Evolutionary conservation across 2,888 invertebrate species (phyloP), one percentile per base, ranked within the genome.

Genomic region (Melinaea menophilus): DNA sequence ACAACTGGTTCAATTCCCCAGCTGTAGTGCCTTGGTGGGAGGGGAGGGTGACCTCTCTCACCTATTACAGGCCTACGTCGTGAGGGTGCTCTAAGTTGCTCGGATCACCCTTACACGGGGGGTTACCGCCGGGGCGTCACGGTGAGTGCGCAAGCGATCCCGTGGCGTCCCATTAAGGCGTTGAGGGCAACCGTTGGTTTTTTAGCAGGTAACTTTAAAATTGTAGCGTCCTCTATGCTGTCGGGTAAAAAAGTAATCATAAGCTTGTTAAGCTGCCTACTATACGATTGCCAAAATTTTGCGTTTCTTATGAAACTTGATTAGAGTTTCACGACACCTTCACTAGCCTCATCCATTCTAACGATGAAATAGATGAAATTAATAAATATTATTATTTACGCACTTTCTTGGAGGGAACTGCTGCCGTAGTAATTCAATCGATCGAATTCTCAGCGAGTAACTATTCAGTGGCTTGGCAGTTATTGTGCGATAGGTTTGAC

Each of bases 241-340:
- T 22, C 22, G 22, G 22, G 22, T 22, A 22, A 22, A 22, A 22
- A 22, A 22, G 22, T 22, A 22, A 66, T 55, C 58, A 58, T 12
- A n/a, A 22, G 3, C 22, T 54, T 37, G 51, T 54, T 31, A 57
- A 62, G 45, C 5, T 33, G 4, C 47, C 54, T n/a, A 61, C 62
- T 54, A 22, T 59, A 5, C 37, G 22, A 22, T 34, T 56, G 12
- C 56, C 35, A 11, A 60, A n/a, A 47, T 54, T 73, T 61, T 58
- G 55, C 37, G 74, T 71, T 12, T 62, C 46, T 5, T 71, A 70
- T 60, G 62, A 64, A 2, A 70, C 69, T 33, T 74, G 73, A 72
- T 56, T 73, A 3, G 59, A 59, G 11, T 59, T 51, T 9, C 59
- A 22, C 11, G 59, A 59, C 35, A 59, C 22, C 1, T 59, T 37